Base-by-base conservation (phyloP, 2,888 invertebrate species). In the Ochropleura leucogaster region DNA sequence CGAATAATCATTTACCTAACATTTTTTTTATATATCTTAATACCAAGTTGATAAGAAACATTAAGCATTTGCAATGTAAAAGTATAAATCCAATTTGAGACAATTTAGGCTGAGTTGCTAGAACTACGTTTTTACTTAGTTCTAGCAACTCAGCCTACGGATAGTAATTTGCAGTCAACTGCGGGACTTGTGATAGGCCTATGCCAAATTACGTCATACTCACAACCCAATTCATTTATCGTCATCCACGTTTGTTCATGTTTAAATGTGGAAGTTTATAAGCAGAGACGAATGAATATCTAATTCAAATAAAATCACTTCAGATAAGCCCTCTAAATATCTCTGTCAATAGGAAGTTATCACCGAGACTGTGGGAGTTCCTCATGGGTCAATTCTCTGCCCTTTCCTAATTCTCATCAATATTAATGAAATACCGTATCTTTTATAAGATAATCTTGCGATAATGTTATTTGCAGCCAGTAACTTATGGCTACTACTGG, bases 381-480 rank as follows among this genome's bases (percentile, higher is more conserved):
- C 47, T 7, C 82, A 64, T 10, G 78, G 82, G 46, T 77, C 68
- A 68, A 77, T 59, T 63, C 9, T 68, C 16, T 68, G 82, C 63
- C 62, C 55, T 59, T 62, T n/a, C 18, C 42, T 65, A 64, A 82
- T 77, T 51, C 68, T 79, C 62, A 66, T 64, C 30, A 82, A 66
- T 74, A 72, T 59, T 67, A 71, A 65, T 81, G 62, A 69, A 77
- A 57, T 77, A 57, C 51, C 30, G 49, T 67, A 51, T 67, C 51
- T 60, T 74, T 3, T 49, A 12, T 5, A 79, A 42, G 64, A 47
- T 64, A 18, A 51, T 74, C 20, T 51, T 42, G 3, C 64, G 51
- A 74, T 74, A 30, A 30, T 42, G 42, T 59, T 64, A 53, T 74
- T 80, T 51, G 51, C 46, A 51, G 12, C 30, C 4, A 6, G 18